Conservation (phyloP, 2,888 invertebrate genomes). For the Acronicta aceris region DNA sequence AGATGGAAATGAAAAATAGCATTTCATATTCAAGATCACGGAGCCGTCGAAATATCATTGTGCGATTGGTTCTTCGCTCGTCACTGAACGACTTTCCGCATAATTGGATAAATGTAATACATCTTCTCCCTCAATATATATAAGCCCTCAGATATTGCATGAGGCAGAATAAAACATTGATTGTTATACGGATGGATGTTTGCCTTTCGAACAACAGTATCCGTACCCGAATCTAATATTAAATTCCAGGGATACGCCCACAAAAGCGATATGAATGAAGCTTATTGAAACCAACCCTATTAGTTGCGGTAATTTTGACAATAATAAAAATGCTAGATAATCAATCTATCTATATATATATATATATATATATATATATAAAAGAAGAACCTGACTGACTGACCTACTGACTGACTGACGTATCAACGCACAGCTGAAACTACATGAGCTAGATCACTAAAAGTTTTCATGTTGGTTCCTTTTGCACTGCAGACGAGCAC, state of each 20-base stretch:
- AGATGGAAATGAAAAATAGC: slow-evolving; percentile 40
- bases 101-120: slow-evolving; percentile 58
- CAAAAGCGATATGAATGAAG: slow-evolving; percentile 6
- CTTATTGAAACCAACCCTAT: slow-evolving; percentile 14
- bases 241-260: slow-evolving; percentile 1
- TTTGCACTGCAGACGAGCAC: too few relatives aligned
- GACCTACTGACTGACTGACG: too few relatives aligned
- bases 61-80: slow-evolving; percentile 36
- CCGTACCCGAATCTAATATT: slow-evolving; percentile 14
- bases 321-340: slow-evolving; percentile 24
- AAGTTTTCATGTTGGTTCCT: too few relatives aligned
- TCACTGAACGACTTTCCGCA: slow-evolving; percentile 51
- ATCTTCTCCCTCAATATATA: slow-evolving; percentile 57
- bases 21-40: slow-evolving; percentile 62
- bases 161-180: slow-evolving; percentile 56
- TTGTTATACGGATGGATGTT: slow-evolving; percentile 54
- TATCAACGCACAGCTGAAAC: too few relatives aligned
- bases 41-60: slow-evolving; percentile 45
- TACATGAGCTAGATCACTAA: too few relatives aligned
- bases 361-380: too few relatives aligned
- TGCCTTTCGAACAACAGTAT: slow-evolving; percentile 31
- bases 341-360: slow-evolving; percentile 30
- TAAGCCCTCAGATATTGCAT: slow-evolving; percentile 51
- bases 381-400: too few relatives aligned
- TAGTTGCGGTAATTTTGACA: not conserved